phyloP scores from a whole-genome alignment of 2,113 vertebrate genomes.

The Circaetus gallicus region DNA sequence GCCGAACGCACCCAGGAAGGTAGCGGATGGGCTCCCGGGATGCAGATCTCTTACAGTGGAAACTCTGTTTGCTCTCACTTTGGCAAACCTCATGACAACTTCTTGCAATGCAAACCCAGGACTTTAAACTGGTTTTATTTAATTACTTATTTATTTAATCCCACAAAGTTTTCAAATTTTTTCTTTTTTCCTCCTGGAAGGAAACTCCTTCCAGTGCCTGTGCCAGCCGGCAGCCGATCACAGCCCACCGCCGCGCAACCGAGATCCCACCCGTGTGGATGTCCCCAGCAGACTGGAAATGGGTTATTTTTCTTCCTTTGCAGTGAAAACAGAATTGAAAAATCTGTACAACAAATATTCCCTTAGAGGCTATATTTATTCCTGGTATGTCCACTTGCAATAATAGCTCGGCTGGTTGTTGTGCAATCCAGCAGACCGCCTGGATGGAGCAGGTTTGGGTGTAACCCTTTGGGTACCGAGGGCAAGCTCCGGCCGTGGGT shows the following conservation, averaged over 20 bases:
- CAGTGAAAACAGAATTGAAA: constrained; percentile 4
- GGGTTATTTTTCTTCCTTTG: constrained; percentile 44
- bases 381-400: constrained; percentile 6
- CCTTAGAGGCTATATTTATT: constrained; percentile 31
- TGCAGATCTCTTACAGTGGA: not conserved
- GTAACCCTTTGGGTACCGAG: constrained; percentile 19
- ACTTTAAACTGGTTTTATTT: not conserved
- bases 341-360: not conserved
- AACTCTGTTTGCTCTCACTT: not conserved
- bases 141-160: not conserved
- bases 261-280: not conserved
- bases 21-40: fast-evolving
- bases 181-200: not conserved
- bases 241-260: not conserved
- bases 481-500: not conserved
- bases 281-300: constrained; percentile 7
- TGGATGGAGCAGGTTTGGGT: not conserved
- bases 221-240: not conserved
- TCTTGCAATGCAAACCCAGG: not conserved
- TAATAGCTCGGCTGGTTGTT: not conserved
- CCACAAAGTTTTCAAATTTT: not conserved
- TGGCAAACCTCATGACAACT: not conserved
- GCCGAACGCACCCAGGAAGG: not conserved
- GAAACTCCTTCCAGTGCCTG: not conserved
- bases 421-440: not conserved